phyloP scores from a whole-genome alignment of 2,888 invertebrate species.

The Euphydryas editha region DNA sequence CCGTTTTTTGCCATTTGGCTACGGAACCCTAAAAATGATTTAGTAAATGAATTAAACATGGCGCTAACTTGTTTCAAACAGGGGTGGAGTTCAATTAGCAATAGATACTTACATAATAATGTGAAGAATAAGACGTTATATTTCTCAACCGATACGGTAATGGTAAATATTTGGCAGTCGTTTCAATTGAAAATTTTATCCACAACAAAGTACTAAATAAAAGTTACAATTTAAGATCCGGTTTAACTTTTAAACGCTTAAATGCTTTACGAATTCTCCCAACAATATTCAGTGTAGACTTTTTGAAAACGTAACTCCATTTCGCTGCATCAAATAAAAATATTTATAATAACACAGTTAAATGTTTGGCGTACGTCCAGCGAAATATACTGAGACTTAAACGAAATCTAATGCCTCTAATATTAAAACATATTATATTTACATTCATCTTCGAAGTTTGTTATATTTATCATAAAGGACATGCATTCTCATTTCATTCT shows the following conservation, averaged over 20 bases:
- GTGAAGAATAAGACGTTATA: too few relatives aligned
- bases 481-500: too few relatives aligned
- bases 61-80: too few relatives aligned
- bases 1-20: too few relatives aligned
- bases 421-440: not conserved
- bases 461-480: not conserved
- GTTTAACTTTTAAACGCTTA: not conserved
- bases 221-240: not conserved
- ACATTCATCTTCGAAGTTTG: not conserved
- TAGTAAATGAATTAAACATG: too few relatives aligned
- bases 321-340: conserved; percentile 1
- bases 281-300: not conserved
- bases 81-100: too few relatives aligned
- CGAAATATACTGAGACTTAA: not conserved
- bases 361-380: conserved; percentile 4
- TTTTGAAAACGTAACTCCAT: not conserved
- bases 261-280: not conserved
- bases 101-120: too few relatives aligned
- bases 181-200: not conserved
- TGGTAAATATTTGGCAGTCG: not conserved
- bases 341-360: conserved; percentile 1
- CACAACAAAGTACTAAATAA: not conserved
- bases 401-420: not conserved
- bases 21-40: too few relatives aligned
- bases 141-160: too few relatives aligned